A percentile compares a stretch with the other conserved stretches of the same genome.
phyloP scores from a whole-genome alignment of 2,888 invertebrate species.

The Agonopterix alstromeriana region DNA sequence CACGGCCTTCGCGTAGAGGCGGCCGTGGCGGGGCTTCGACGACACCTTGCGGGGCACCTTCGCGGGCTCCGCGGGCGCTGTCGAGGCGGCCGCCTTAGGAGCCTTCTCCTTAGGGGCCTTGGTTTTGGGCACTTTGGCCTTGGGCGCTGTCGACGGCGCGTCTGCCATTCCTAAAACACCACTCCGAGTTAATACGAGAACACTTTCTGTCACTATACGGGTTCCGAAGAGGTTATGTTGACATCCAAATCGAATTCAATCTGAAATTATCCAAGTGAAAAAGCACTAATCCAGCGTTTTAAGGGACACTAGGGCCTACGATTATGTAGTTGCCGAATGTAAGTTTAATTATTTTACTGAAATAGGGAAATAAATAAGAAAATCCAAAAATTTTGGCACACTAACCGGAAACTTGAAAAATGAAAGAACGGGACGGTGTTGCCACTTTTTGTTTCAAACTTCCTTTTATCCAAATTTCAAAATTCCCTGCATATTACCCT shows the following conservation, averaged over 20 bases:
- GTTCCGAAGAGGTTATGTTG: constrained; percentile 68
- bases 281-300: constrained; percentile 32
- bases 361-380: constrained; percentile 12
- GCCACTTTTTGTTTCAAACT: constrained; percentile 28
- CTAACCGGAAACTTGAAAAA: constrained; percentile 62
- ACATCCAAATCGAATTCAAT: constrained; percentile 47
- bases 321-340: constrained; percentile 11
- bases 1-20: constrained; percentile 97
- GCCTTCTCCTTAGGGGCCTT: constrained; percentile 78
- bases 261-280: constrained; percentile 38
- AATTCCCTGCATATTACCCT: no score
- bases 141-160: constrained; percentile 70
- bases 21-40: constrained; percentile 82
- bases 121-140: constrained; percentile 73
- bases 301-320: constrained; percentile 9
- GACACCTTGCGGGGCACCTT: constrained; percentile 69
- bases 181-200: constrained; percentile 18
- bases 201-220: constrained; percentile 16
- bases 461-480: not conserved
- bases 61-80: constrained; percentile 69
- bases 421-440: constrained; percentile 55
- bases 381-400: constrained; percentile 31
- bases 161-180: constrained; percentile 79
- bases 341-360: constrained; percentile 26
- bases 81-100: constrained; percentile 71